Percentiles rank a stretch among this genome's conserved stretches.
These are phyloP conservation scores for Lasioglossum malachurum DNA, from an alignment of 2,888 invertebrate genomes.

Conservation along the genomic window DNA sequence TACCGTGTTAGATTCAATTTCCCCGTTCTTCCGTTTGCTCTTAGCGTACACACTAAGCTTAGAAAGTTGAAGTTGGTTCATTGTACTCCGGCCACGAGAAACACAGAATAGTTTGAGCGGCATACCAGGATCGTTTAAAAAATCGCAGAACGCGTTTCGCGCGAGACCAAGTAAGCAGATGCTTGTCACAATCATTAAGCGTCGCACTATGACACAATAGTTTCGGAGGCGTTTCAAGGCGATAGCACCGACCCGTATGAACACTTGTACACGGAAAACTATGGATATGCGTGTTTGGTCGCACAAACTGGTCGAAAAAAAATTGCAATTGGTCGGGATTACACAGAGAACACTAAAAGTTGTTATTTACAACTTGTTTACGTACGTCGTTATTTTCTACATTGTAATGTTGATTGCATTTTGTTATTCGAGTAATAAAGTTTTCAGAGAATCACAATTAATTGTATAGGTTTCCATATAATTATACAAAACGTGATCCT, in stretches of 20 bases:
- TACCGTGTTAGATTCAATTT: slow-evolving; percentile 15
- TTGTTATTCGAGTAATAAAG: not conserved
- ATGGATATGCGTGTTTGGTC: not conserved
- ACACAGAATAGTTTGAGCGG: slow-evolving; percentile 28
- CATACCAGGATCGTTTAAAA: slow-evolving; percentile 16
- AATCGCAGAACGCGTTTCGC: slow-evolving; percentile 21
- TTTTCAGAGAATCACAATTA: not conserved
- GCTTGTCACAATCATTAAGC: slow-evolving; percentile 39
- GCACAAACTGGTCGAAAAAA: too few species aligned
- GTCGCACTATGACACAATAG: slow-evolving; percentile 19
- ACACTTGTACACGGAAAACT: not conserved
- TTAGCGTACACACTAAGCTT: slow-evolving; percentile 15
- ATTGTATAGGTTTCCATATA: not conserved
- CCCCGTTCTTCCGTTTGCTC: slow-evolving; percentile 9
- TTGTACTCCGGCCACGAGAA: slow-evolving; percentile 55
- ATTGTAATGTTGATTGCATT: not conserved
- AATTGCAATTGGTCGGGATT: too few species aligned
- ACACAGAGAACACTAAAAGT: too few species aligned
- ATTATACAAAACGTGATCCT: not conserved
- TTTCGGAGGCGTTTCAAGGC: slow-evolving; percentile 8
- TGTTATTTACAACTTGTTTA: too few species aligned
- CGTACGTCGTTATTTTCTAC: not conserved
- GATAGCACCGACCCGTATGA: not conserved
- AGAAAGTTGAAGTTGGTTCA: slow-evolving; percentile 57
- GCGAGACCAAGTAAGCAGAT: slow-evolving; percentile 1